Conservation (phyloP, 2,797 vertebrate species). For the Epinephelus malabaricus region DNA sequence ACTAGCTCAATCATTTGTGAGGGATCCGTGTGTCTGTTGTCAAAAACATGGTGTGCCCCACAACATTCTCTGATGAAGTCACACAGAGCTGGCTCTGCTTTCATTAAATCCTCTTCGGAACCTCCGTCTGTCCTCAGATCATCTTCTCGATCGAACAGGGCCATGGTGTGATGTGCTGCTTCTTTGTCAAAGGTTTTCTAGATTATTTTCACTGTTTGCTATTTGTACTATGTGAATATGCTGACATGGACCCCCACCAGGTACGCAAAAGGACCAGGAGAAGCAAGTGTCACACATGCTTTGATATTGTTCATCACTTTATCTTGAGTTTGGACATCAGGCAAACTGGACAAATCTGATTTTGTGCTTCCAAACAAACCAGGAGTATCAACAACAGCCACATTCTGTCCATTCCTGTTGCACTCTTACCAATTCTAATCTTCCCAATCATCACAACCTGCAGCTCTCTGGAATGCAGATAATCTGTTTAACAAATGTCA, state of each 20-base stretch:
- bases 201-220: background rate
- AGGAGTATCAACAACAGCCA: constrained; percentile 1
- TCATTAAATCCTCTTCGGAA: background rate
- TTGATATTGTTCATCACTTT: background rate
- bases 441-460: background rate
- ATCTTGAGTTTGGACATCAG: too few species aligned
- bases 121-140: background rate
- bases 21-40: background rate
- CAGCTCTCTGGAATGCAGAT: background rate
- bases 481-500: background rate
- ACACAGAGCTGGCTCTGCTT: background rate
- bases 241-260: background rate
- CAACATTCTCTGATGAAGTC: background rate
- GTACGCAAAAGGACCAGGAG: background rate
- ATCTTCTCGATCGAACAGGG: constrained; percentile 3
- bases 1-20: background rate
- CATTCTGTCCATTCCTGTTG: background rate
- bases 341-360: too few species aligned
- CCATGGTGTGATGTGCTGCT: constrained; percentile 1
- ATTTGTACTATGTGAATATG: background rate
- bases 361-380: background rate
- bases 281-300: background rate
- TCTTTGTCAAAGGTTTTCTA: background rate
- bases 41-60: background rate
- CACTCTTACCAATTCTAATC: background rate